Conservation (phyloP, 92 coral and sea anemone genomes). For the Porites evermanni region DNA sequence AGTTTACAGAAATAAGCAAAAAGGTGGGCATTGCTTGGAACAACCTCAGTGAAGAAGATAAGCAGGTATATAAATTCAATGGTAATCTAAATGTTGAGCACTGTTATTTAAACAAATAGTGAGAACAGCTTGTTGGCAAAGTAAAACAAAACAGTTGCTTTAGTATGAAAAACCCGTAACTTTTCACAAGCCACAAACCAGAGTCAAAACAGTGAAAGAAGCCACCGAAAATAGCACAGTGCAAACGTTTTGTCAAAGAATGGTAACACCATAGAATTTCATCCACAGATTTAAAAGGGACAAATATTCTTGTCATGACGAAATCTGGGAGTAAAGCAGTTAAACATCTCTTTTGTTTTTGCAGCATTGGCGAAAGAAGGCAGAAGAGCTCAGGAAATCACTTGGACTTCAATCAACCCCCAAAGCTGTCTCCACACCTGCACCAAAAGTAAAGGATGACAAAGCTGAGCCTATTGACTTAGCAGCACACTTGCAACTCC, state of each 20-base stretch:
- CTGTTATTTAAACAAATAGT: too few species aligned
- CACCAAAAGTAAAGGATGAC: constrained; percentile 13
- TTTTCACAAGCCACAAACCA: too few species aligned
- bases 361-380: constrained; percentile 87
- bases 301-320: not conserved
- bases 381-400: constrained; percentile 69
- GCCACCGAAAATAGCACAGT: too few species aligned
- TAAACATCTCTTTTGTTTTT: not conserved
- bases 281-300: too few species aligned
- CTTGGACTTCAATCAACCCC: constrained; percentile 38
- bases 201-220: too few species aligned
- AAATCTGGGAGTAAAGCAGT: not conserved
- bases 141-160: too few species aligned
- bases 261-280: too few species aligned
- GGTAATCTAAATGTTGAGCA: too few species aligned
- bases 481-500: constrained; percentile 94
- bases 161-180: too few species aligned
- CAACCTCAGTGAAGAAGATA: constrained; percentile 70
- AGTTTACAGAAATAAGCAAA: constrained; percentile 89
- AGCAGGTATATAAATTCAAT: constrained; percentile 63
- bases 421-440: constrained; percentile 20
- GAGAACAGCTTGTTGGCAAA: too few species aligned
- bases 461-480: constrained; percentile 84
- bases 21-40: constrained; percentile 97
- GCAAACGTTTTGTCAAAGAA: too few species aligned